phyloP scores from a whole-genome alignment of 2,797 vertebrate genomes.

The Mareca penelope region DNA sequence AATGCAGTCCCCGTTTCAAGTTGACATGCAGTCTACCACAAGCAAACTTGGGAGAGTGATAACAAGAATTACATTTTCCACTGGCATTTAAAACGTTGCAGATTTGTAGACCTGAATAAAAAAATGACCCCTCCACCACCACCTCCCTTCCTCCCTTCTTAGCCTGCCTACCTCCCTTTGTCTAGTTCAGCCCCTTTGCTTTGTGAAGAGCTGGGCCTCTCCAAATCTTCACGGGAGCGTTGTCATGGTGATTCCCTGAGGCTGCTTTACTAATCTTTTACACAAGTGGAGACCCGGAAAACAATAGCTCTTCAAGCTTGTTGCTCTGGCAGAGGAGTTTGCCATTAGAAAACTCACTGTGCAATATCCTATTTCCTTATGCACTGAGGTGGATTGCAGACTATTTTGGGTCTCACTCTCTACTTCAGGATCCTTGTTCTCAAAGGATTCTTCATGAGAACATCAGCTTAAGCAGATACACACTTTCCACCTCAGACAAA shows the following conservation, averaged over 20 bases:
- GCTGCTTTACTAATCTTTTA: neutral
- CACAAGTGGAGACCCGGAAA: neutral
- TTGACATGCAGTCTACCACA: neutral
- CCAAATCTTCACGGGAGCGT: neutral
- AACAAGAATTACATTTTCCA: neutral
- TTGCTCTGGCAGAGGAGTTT: neutral
- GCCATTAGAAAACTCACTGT: neutral
- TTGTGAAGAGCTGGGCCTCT: neutral
- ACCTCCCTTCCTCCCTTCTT: too few species aligned
- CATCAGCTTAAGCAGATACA: neutral
- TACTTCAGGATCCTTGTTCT: neutral
- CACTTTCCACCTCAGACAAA: neutral
- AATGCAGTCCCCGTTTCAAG: neutral
- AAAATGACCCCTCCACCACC: neutral
- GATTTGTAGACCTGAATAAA: too few species aligned
- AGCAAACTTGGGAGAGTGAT: neutral
- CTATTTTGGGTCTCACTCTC: neutral
- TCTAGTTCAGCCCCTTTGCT: neutral
- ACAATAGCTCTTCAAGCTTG: neutral
- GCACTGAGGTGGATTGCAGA: neutral
- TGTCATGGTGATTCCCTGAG: neutral
- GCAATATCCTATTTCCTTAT: neutral
- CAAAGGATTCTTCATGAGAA: neutral
- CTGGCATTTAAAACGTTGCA: neutral
- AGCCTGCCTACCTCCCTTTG: neutral